phyloP scores from a whole-genome alignment of 2,113 vertebrate genomes.

The Chauna torquata region DNA sequence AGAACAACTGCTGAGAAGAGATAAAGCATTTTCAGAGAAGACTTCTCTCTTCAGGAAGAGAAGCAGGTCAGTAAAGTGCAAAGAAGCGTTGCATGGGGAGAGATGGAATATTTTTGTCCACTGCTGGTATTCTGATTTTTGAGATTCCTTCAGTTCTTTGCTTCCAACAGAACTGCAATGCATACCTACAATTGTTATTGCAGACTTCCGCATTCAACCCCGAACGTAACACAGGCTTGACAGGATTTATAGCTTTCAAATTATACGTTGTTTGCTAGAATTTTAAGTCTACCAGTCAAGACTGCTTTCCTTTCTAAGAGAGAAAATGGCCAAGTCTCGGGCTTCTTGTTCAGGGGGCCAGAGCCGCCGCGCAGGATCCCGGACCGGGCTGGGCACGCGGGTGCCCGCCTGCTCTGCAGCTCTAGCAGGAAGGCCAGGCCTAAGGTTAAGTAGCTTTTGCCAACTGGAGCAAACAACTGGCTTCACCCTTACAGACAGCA shows the following conservation, averaged over 20 bases:
- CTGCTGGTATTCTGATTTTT: not conserved
- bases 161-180: not conserved
- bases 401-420: not conserved
- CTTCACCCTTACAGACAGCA: not conserved
- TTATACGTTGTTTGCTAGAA: not conserved
- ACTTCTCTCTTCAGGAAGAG: not conserved
- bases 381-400: not conserved
- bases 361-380: not conserved
- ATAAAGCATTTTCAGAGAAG: not conserved
- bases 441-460: not conserved
- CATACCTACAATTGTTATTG: not conserved
- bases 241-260: not conserved
- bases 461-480: not conserved
- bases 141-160: not conserved
- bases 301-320: not conserved
- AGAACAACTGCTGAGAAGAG: not conserved
- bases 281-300: not conserved
- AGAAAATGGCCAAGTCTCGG: not conserved
- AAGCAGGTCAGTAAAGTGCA: rapidly evolving
- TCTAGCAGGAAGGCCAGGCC: not conserved
- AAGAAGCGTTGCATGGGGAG: not conserved
- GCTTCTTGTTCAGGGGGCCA: not conserved
- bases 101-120: not conserved
- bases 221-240: not conserved
- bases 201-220: not conserved